Percentiles rank a stretch among this genome's conserved stretches.
Evolutionary conservation across 2,888 invertebrate species (phyloP).

Genomic region (Crossocerus cetratus): DNA sequence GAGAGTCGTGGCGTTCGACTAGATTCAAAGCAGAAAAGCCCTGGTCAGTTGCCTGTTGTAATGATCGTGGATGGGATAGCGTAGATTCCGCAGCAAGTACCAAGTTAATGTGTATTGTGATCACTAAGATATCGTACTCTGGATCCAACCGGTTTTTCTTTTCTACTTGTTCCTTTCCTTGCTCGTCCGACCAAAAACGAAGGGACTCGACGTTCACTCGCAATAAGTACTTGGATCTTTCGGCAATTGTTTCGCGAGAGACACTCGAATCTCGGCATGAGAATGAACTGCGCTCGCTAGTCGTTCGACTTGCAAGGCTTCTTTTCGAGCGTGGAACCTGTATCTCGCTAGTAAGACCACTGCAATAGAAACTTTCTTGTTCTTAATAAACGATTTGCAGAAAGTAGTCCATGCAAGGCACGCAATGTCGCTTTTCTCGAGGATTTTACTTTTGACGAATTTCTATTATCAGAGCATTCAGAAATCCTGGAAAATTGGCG

Average conservation of each 20-base stretch:
- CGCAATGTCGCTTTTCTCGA: constrained; percentile 13
- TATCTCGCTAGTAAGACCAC: too few species aligned
- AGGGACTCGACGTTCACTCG: too few species aligned
- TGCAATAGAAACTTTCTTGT: background rate
- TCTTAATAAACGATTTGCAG: background rate
- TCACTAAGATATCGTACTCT: constrained; percentile 17
- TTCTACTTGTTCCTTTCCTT: constrained; percentile 45
- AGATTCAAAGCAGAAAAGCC: constrained; percentile 51
- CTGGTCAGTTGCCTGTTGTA: constrained; percentile 51
- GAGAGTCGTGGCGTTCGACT: constrained; percentile 55
- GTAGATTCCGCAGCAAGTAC: constrained; percentile 48
- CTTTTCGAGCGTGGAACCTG: too few species aligned
- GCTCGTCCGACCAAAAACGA: constrained; percentile 33
- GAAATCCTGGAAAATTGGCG: constrained; percentile 22
- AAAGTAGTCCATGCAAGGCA: background rate
- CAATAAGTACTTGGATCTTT: too few species aligned
- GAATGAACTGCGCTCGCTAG: too few species aligned
- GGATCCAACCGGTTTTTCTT: constrained; percentile 26
- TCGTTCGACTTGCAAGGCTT: too few species aligned
- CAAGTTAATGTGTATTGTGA: constrained; percentile 39
- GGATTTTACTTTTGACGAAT: constrained; percentile 36
- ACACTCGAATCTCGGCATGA: too few species aligned
- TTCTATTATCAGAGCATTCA: constrained; percentile 16
- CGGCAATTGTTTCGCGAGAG: too few species aligned
- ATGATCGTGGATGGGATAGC: constrained; percentile 36